Conservation (phyloP, 2,888 invertebrate genomes). For the Meliscaeva auricollis region DNA sequence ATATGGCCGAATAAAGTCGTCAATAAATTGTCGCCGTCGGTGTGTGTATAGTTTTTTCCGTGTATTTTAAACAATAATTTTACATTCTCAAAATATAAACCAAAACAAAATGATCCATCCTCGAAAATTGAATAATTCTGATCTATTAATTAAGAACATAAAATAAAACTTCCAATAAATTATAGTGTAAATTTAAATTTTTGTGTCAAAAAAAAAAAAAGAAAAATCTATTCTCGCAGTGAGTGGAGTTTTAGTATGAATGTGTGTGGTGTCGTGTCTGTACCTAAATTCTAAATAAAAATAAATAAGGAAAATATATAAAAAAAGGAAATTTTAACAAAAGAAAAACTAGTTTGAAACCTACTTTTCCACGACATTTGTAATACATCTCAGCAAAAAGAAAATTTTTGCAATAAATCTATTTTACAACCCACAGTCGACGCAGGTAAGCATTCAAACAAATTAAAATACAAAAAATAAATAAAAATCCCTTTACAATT, state of each 20-base stretch:
- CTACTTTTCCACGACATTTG: too few relatives aligned
- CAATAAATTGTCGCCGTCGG: slow-evolving; percentile 11
- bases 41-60: slow-evolving; percentile 30
- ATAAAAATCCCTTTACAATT: not conserved
- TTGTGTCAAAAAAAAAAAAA: slow-evolving; percentile 10
- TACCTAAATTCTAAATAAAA: slow-evolving; percentile 13
- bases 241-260: too few relatives aligned
- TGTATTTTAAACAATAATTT: slow-evolving; percentile 11
- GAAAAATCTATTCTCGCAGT: too few relatives aligned
- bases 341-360: not conserved
- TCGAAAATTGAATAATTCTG: slow-evolving; percentile 32
- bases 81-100: too few relatives aligned
- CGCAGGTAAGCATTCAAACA: slow-evolving; percentile 26
- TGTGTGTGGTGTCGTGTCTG: slow-evolving; percentile 12
- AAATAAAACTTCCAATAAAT: slow-evolving; percentile 39
- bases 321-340: not conserved
- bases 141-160: not conserved
- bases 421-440: not conserved
- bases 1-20: slow-evolving; percentile 60
- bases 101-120: slow-evolving; percentile 11
- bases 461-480: slow-evolving; percentile 2
- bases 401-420: not conserved
- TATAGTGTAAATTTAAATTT: not conserved
- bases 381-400: not conserved
- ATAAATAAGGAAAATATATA: too few relatives aligned